phyloP scores from a whole-genome alignment of 2,113 vertebrate genomes.

The Bubo scandiacus region DNA sequence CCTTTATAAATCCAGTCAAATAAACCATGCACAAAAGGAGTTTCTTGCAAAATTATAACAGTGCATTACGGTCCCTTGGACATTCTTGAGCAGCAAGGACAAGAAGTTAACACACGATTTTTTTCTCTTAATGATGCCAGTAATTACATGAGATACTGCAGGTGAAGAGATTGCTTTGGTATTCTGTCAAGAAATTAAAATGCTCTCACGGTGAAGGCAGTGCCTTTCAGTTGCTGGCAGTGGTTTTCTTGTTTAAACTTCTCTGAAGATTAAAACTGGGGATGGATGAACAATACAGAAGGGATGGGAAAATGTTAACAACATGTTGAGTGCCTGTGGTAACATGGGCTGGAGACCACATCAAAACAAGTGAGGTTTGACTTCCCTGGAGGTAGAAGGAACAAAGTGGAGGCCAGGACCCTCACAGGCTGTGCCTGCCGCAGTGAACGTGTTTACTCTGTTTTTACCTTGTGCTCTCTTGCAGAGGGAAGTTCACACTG shows the following conservation, averaged over 20 bases:
- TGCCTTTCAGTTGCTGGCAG: rapidly evolving
- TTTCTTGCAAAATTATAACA: background rate
- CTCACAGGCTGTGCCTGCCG: background rate
- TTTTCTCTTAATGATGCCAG: background rate
- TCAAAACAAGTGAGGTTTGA: background rate
- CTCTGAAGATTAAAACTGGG: background rate
- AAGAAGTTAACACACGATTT: background rate
- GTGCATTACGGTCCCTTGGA: background rate
- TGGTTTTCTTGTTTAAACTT: background rate
- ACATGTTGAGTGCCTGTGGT: background rate
- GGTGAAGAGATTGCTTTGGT: background rate
- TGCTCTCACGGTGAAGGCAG: background rate
- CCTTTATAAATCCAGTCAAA: background rate
- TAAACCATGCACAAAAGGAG: background rate
- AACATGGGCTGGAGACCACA: background rate
- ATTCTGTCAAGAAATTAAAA: background rate
- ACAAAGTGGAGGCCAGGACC: background rate
- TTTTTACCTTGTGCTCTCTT: background rate
- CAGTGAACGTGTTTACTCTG: rapidly evolving
- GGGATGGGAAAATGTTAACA: background rate
- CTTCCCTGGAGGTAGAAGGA: background rate
- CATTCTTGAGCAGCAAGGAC: background rate
- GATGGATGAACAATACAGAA: background rate
- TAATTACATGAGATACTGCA: background rate
- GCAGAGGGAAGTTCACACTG: background rate